These are phyloP conservation scores for Parauchenoglanis ngamensis DNA, from an alignment of 2,797 vertebrate genomes.

Conservation along the genomic window DNA sequence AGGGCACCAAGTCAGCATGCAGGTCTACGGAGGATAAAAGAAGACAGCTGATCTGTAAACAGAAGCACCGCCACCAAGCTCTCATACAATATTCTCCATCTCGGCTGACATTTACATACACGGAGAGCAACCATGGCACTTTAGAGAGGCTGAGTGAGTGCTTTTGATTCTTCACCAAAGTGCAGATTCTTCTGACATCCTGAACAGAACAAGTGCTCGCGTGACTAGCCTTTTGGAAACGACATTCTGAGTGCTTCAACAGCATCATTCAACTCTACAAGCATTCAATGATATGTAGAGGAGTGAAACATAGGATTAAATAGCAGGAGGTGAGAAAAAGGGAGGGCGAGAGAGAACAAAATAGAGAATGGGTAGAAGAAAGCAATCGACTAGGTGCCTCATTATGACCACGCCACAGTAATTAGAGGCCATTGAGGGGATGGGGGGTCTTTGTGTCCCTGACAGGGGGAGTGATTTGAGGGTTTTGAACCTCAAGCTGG, in stretches of 20 bases:
- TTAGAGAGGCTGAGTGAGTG: constrained; percentile 22
- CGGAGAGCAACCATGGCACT: constrained; percentile 28
- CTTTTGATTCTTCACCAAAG: constrained; percentile 31
- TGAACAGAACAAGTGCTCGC: background rate
- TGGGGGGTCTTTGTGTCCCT: constrained; percentile 83
- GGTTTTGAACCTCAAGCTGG: constrained; percentile 60
- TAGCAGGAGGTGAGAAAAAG: constrained; percentile 22
- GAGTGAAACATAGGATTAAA: constrained; percentile 28
- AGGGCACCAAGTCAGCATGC: constrained; percentile 58
- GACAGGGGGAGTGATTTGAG: constrained; percentile 82
- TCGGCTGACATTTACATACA: constrained; percentile 51
- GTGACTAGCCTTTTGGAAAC: constrained; percentile 15
- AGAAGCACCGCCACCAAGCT: constrained; percentile 40
- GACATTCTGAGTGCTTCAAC: constrained; percentile 15
- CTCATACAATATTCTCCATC: constrained; percentile 20
- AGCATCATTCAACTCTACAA: constrained; percentile 31
- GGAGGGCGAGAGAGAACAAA: constrained; percentile 30
- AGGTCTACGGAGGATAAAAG: constrained; percentile 54
- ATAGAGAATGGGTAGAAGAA: constrained; percentile 18
- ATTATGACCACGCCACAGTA: constrained; percentile 88
- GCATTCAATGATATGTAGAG: constrained; percentile 11
- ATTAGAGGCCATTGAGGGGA: constrained; percentile 90
- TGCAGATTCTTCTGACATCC: constrained; percentile 29
- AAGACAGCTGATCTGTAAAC: constrained; percentile 57
- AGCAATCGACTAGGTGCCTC: constrained; percentile 68